phyloP scores from a whole-genome alignment of 2,113 vertebrate species.

The Brachyhypopomus occidentalis region DNA sequence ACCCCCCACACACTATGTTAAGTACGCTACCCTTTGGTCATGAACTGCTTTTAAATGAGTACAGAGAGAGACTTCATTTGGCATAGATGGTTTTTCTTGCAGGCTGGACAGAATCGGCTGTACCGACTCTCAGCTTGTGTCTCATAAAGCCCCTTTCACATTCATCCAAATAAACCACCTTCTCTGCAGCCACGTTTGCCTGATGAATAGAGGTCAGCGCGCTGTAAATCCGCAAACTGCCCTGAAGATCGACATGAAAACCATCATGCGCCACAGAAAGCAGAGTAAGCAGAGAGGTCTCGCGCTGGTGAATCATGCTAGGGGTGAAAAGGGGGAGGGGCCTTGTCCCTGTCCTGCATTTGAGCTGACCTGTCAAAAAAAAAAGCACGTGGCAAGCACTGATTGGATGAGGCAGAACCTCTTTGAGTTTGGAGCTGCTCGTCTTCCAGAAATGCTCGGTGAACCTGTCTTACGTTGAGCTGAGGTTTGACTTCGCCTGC shows the following conservation, averaged over 20 bases:
- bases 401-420: neutral
- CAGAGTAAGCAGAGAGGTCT: conserved; percentile 39
- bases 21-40: no score
- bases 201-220: no score
- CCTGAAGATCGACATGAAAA: no score
- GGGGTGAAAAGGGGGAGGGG: conserved; percentile 6
- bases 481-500: conserved; percentile 14
- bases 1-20: no score
- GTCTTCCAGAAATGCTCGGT: no score
- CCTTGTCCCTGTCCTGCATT: neutral
- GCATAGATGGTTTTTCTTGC: no score
- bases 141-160: neutral
- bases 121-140: neutral
- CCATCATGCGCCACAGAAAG: neutral
- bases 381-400: neutral
- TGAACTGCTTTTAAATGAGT: no score
- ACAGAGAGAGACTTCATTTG: no score
- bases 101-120: no score
- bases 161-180: neutral
- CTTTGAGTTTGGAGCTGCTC: neutral
- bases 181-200: no score
- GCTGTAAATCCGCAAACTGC: neutral
- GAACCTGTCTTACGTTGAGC: neutral
- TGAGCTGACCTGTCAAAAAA: conserved; percentile 27
- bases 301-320: conserved; percentile 44